Evolutionary conservation across 2,888 invertebrate genomes (phyloP).

Genomic region (Tenthredo livida): DNA sequence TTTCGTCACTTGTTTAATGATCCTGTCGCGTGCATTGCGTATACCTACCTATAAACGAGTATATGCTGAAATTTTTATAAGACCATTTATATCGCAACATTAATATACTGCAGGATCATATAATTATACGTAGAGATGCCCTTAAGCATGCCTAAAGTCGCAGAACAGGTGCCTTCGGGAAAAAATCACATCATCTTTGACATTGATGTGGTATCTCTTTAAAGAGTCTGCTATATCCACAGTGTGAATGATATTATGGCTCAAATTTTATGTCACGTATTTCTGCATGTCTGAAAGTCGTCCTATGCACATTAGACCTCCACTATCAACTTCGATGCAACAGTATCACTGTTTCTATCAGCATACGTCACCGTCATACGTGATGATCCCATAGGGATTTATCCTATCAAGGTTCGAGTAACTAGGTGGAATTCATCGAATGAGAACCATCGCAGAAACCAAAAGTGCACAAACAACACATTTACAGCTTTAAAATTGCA

Average conservation of each 20-base stretch:
- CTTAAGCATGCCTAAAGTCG: not conserved
- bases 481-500: conserved; percentile 33
- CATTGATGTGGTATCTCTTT: not conserved
- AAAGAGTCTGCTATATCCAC: not conserved
- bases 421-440: not conserved
- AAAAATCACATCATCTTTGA: not conserved
- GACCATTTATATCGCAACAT: not conserved
- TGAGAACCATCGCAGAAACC: conserved; percentile 12
- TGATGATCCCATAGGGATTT: not conserved
- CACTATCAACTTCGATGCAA: not conserved
- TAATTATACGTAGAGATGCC: not conserved
- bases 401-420: not conserved
- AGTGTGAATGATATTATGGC: not conserved
- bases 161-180: not conserved
- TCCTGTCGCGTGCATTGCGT: conserved; percentile 26
- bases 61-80: not conserved
- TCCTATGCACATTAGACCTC: not conserved
- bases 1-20: conserved; percentile 35
- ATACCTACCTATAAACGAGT: not conserved
- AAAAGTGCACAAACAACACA: not conserved
- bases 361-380: not conserved
- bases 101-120: not conserved
- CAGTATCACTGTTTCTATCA: not conserved
- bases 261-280: not conserved
- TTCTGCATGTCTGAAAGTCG: not conserved